phyloP scores from a whole-genome alignment of 2,797 vertebrate species.

The Eidolon dupreanum region DNA sequence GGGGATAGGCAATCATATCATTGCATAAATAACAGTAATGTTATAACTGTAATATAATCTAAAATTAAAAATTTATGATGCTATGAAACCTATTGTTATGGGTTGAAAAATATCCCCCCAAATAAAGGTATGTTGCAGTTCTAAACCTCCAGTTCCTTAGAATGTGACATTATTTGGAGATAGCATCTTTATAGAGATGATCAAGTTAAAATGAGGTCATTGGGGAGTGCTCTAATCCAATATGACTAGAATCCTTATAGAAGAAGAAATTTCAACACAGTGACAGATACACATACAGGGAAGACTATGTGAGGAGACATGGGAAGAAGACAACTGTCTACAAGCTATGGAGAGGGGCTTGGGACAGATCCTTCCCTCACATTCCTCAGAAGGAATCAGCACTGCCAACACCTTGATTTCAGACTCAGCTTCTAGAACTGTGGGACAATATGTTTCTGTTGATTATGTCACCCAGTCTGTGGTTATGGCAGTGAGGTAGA shows the following conservation, averaged over 20 bases:
- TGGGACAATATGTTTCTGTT: background rate
- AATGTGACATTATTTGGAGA: background rate
- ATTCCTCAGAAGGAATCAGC: background rate
- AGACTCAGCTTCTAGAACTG: background rate
- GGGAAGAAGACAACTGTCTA: background rate
- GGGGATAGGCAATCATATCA: background rate
- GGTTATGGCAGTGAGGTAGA: background rate
- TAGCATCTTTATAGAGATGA: background rate
- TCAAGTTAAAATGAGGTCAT: background rate
- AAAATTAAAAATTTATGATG: background rate
- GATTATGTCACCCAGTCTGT: background rate
- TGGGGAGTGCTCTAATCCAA: background rate
- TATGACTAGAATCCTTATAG: background rate
- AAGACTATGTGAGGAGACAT: background rate
- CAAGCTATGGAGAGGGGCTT: background rate
- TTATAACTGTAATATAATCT: background rate
- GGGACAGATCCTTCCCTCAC: background rate
- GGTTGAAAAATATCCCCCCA: background rate
- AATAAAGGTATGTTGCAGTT: background rate
- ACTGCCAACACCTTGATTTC: background rate
- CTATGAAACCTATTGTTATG: background rate
- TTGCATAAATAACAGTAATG: background rate
- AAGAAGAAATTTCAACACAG: background rate
- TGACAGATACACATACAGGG: background rate
- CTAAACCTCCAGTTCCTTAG: background rate